Evolutionary conservation across 2,113 vertebrate genomes (phyloP), one percentile per base, ranked within the genome.

Genomic region (human): DNA sequence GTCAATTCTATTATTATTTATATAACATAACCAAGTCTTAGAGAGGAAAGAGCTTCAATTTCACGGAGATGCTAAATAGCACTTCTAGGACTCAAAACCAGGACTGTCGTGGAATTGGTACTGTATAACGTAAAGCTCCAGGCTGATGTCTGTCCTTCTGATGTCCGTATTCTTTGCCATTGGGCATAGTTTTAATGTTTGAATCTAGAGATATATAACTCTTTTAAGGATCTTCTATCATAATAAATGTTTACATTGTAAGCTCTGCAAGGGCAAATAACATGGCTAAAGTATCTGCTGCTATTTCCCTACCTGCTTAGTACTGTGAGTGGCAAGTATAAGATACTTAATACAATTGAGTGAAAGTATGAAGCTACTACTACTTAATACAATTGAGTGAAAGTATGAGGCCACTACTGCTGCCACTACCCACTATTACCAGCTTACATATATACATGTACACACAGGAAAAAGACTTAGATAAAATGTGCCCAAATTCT

Each of bases 91-190:
- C 12, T 95, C 22, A 85, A 79, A 38, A 4, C 8, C 6, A 79
- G 6, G n/a, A 9, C 25, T 83, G 8, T 89, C 32, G 25, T 27
- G 0, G 17, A 83, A 52, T 11, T 76, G 20, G 59, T 35, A 20
- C 20, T 23, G 1, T 17, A 4, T 35, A 10, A 52, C 13, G 7
- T 35, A 38, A 84, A 38, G 0, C 55, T 80, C 4, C 9, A 14
- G 32, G 35, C 13, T 88, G 48, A 72, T 10, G 10, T 43, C 30
- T 45, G 8, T 40, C 27, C 32, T 38, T 73, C 52, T 80, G 23
- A 84, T 27, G 73, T 73, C 12, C 86, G 61, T 70, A 72, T 96
- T 95, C 35, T 55, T 72, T 70, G 13, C 32, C 9, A 75, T 14
- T 95, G n/a, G 48, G 9, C 7, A 66, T n/a, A 55, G 64, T 70